These are phyloP conservation scores for Hippotragus niger DNA, from an alignment of 2,113 vertebrate species.

Conservation along the genomic window DNA sequence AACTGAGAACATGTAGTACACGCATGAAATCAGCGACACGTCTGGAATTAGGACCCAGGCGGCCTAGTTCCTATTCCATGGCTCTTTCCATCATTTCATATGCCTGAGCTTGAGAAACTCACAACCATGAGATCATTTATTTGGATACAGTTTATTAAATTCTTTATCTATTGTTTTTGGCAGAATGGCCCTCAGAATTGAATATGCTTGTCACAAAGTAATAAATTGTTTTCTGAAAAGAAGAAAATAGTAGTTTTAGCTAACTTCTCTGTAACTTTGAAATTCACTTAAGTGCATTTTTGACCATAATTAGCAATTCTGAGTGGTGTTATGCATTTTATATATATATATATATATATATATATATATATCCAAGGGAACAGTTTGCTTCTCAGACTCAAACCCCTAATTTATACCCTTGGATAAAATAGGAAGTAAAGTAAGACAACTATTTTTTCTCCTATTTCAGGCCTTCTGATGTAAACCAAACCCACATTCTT, in stretches of 20 bases:
- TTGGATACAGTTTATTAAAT: not conserved
- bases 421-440: constrained; percentile 15
- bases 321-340: not conserved
- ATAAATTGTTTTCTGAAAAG: not conserved
- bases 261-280: constrained; percentile 15
- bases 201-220: not conserved
- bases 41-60: not conserved
- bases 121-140: not conserved
- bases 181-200: not conserved
- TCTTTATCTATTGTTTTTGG: not conserved
- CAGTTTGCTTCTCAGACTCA: not conserved
- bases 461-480: not conserved
- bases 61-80: not conserved
- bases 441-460: not conserved
- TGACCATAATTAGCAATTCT: not conserved
- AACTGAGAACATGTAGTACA: not conserved
- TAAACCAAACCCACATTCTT: not conserved
- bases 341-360: not conserved
- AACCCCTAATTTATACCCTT: not conserved
- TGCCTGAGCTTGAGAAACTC: not conserved
- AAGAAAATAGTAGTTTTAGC: constrained; percentile 18
- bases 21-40: not conserved
- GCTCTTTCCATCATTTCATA: not conserved
- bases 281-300: not conserved
- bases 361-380: not conserved